Base-by-base conservation (phyloP, 2,888 invertebrate genomes). In the Cryptus armator region DNA sequence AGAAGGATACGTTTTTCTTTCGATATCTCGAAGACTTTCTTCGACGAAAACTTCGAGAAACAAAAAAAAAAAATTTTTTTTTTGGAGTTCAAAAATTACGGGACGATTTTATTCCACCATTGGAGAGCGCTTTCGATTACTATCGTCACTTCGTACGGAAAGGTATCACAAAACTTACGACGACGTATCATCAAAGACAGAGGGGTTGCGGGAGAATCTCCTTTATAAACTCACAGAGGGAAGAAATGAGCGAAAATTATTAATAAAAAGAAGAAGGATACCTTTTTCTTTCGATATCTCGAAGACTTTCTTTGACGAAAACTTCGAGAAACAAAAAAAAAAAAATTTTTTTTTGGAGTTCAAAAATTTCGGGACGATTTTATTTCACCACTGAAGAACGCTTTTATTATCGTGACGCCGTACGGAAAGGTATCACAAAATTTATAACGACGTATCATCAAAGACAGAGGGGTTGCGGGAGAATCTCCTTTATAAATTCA, bases 391-490 rank as follows among this genome's bases (percentile, higher is more conserved):
- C 6, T 37, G 37, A 7, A 37, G 37, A 37, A 37, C 37, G 9
- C 0, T 37, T 37, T 37, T 37, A 9, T 9, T 5, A 37, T 9
- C 5, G 6, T 37, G 7, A 37, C 37, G 9, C 37, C 7, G 37
- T 1, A 1, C 9, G 37, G 37, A 37, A 37, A 37, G 0, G 37
- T 37, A 37, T 37, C 19, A 9, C 10, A 66, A n/a, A 53, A 72
- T 43, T 75, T 19, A 53, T 80, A 24, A 78, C 74, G 82, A 84
- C 68, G 79, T 3, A n/a, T 12, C 14, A 12, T 37, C 37, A 37
- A 48, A 3, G 62, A 71, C 64, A 74, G 64, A 75, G 72, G 64
- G 59, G n/a, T n/a, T n/a, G n/a, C n/a, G n/a, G n/a, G n/a, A n/a
- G n/a, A n/a, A n/a, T 16, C 37, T 19, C 59, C 32, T n/a, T 59